phyloP scores from a whole-genome alignment of 1,140 invertebrate species.

The Pinna nobilis region DNA sequence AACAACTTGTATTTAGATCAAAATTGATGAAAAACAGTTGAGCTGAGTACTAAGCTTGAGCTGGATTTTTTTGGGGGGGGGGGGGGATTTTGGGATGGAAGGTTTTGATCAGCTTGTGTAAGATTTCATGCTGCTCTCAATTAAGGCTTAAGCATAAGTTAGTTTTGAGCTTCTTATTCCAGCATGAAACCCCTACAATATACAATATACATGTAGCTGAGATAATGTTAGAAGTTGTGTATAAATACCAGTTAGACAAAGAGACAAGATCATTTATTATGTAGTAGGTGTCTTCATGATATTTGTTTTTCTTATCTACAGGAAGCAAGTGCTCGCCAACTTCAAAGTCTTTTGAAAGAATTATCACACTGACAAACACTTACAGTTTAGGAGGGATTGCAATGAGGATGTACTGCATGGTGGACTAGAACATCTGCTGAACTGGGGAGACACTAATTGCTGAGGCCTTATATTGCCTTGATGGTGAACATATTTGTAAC shows the following conservation, averaged over 20 bases:
- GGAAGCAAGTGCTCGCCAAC: constrained; percentile 50
- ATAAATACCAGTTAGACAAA: not conserved
- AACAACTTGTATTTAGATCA: no score
- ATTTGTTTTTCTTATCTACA: not conserved
- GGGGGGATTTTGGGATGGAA: no score
- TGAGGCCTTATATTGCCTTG: constrained; percentile 3
- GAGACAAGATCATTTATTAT: not conserved
- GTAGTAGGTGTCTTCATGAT: not conserved
- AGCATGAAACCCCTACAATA: not conserved
- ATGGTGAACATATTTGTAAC: not conserved
- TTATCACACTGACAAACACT: constrained; percentile 24
- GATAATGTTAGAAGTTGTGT: not conserved
- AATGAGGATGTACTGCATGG: not conserved
- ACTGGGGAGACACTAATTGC: not conserved
- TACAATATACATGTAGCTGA: not conserved
- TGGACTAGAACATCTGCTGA: not conserved
- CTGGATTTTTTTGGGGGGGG: no score
- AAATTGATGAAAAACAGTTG: no score
- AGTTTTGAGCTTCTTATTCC: not conserved
- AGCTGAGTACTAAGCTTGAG: no score
- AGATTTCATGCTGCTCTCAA: not conserved
- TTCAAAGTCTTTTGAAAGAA: constrained; percentile 46
- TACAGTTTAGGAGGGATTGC: not conserved
- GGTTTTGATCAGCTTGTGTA: not conserved
- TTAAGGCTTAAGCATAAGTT: not conserved